Evolutionary conservation across 2,888 invertebrate genomes (phyloP), one percentile per base, ranked within the genome.

Genomic region (Catocala fraxini): DNA sequence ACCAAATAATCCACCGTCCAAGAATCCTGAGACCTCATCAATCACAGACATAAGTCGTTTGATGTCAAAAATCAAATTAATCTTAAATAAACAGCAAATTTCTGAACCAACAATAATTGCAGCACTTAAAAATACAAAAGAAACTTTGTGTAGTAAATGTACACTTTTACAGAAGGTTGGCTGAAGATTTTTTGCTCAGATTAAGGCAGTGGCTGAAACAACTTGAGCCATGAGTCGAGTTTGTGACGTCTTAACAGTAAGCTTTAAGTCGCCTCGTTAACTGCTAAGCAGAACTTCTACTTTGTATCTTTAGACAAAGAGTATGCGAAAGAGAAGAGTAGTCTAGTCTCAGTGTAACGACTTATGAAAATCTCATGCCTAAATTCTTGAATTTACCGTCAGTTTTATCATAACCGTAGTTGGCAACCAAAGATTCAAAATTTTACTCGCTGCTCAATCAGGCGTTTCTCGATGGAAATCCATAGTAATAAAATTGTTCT

Each of bases 261-360:
- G 60, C 58, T 62, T 55, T 66, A 56, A 61, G 60, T 63, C 61
- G 56, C 34, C 59, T 56, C 63, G 53, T 60, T 66, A 63, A 60
- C 56, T 58, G 56, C 56, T 66, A 48, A 63, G 56, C 56, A 47
- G 56, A 63, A 68, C 59, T 65, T 57, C 45, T 62, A 55, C 65
- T 61, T 58, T 25, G 51, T 54, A 41, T 43, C 49, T 56, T 52
- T 48, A 1, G 6, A 13, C 62, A 57, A 41, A 65, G 63, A 67
- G 9, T 53, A 52, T 34, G 4, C 34, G 11, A 13, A 13, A 15
- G 6, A 42, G 6, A n/a, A 4, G n/a, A 33, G 4, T 33, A 6
- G 12, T 12, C 9, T 33, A 11, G 1, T 25, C 33, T 5, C 13
- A 43, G 7, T 34, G 10, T 1, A 33, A 45, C 25, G 4, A 25